These are phyloP conservation scores for Aspidoscelis tigris DNA, from an alignment of 2,113 vertebrate species.

Conservation along the genomic window DNA sequence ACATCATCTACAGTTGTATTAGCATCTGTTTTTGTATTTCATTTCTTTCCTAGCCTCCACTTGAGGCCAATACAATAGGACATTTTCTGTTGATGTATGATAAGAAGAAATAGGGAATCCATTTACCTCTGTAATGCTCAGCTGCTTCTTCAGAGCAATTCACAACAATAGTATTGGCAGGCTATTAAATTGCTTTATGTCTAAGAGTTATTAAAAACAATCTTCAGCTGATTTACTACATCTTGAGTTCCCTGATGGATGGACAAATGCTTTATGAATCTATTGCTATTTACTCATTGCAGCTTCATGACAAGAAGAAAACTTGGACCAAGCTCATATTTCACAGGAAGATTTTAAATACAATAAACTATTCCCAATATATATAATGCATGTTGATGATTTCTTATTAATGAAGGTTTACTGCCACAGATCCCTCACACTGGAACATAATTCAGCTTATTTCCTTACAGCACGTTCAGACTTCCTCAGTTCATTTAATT, in stretches of 20 bases:
- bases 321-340: neutral
- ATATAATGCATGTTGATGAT: neutral
- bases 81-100: slow-evolving; percentile 9
- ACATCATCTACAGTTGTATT: neutral
- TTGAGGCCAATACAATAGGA: neutral
- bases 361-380: neutral
- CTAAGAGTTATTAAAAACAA: slow-evolving; percentile 60
- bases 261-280: slow-evolving; percentile 36
- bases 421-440: slow-evolving; percentile 28
- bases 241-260: slow-evolving; percentile 39
- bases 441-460: slow-evolving; percentile 23
- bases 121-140: slow-evolving; percentile 25
- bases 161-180: slow-evolving; percentile 59
- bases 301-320: neutral
- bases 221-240: slow-evolving; percentile 66
- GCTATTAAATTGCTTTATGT: slow-evolving; percentile 67
- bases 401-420: slow-evolving; percentile 3
- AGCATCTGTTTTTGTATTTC: neutral
- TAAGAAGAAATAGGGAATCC: slow-evolving; percentile 37
- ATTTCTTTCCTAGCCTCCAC: neutral
- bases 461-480: slow-evolving; percentile 22
- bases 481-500: neutral
- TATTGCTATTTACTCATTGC: slow-evolving; percentile 48
- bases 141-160: slow-evolving; percentile 56
- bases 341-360: neutral